phyloP scores from a whole-genome alignment of 2,888 invertebrate species.

The Tortrix viridana region DNA sequence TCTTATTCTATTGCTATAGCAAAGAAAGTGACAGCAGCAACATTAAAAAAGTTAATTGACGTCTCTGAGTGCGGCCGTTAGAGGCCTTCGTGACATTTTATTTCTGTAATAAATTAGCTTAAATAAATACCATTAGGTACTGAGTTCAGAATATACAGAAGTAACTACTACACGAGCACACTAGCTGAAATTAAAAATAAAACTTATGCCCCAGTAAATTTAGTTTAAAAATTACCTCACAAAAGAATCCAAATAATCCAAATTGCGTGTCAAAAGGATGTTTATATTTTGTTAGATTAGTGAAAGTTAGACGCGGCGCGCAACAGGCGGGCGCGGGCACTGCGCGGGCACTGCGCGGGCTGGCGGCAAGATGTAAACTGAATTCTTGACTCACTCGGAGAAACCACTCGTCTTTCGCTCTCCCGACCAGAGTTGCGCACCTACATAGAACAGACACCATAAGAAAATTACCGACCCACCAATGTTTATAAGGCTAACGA shows the following conservation, averaged over 20 bases:
- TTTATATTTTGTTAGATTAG: constrained; percentile 2
- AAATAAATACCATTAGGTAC: too few relatives aligned
- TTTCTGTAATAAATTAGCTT: too few relatives aligned
- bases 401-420: constrained; percentile 18
- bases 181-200: too few relatives aligned
- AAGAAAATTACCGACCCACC: constrained; percentile 3
- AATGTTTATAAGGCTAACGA: constrained; percentile 11
- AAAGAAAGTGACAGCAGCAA: too few relatives aligned
- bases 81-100: too few relatives aligned
- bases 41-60: too few relatives aligned
- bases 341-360: constrained; percentile 47
- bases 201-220: too few relatives aligned
- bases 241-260: not conserved
- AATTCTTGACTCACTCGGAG: constrained; percentile 34
- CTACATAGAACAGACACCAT: constrained; percentile 14
- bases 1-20: too few relatives aligned
- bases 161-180: too few relatives aligned
- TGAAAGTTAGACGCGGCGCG: constrained; percentile 19
- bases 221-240: constrained; percentile 22
- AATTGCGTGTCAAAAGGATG: not conserved
- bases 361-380: constrained; percentile 52
- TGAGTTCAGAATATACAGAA: too few relatives aligned
- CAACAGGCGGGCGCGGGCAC: constrained; percentile 33
- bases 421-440: constrained; percentile 27
- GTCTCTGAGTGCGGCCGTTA: too few relatives aligned